Conservation (phyloP, 2,888 invertebrate species). For the Drosophila paramelanica region DNA sequence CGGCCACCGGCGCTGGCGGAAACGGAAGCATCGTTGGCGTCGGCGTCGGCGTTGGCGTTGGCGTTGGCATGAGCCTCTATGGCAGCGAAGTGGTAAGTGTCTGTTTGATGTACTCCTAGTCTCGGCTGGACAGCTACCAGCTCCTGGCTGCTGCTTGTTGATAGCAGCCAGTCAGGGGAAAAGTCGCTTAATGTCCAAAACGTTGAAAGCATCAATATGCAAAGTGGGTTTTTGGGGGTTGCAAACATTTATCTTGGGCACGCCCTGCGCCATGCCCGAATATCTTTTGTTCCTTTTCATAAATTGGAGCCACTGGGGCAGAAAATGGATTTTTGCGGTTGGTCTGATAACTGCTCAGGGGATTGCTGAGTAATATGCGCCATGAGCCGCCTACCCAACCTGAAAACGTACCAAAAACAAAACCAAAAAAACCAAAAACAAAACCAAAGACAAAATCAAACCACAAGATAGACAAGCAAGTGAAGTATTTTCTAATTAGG, state of each 20-base stretch:
- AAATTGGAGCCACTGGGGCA: conserved; percentile 76
- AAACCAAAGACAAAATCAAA: neutral
- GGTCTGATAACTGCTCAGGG: conserved; percentile 67
- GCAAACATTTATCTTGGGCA: conserved; percentile 69
- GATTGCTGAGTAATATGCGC: conserved; percentile 44
- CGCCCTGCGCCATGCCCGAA: conserved; percentile 17
- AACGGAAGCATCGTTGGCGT: conserved; percentile 81
- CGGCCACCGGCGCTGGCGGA: conserved; percentile 68
- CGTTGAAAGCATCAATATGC: conserved; percentile 77
- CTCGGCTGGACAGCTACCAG: conserved; percentile 23
- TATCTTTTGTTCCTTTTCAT: conserved; percentile 68
- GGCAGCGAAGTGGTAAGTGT: conserved; percentile 84
- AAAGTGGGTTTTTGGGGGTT: conserved; percentile 52
- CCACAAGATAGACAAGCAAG: conserved; percentile 17
- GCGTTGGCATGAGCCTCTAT: conserved; percentile 77
- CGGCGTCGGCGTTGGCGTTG: conserved; percentile 50
- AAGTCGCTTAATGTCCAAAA: conserved; percentile 71
- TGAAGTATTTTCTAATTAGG: conserved; percentile 30
- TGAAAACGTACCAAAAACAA: neutral
- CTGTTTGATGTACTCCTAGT: conserved; percentile 76
- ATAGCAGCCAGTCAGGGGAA: conserved; percentile 59
- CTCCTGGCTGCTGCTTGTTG: conserved; percentile 54
- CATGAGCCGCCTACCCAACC: conserved; percentile 14
- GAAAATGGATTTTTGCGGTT: conserved; percentile 75
- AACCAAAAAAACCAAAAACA: conserved; percentile 1